A percentile compares a stretch with the other conserved stretches of the same genome.
Evolutionary conservation across 2,113 vertebrate genomes (phyloP).

Genomic region (Brachypteracias leptosomus): DNA sequence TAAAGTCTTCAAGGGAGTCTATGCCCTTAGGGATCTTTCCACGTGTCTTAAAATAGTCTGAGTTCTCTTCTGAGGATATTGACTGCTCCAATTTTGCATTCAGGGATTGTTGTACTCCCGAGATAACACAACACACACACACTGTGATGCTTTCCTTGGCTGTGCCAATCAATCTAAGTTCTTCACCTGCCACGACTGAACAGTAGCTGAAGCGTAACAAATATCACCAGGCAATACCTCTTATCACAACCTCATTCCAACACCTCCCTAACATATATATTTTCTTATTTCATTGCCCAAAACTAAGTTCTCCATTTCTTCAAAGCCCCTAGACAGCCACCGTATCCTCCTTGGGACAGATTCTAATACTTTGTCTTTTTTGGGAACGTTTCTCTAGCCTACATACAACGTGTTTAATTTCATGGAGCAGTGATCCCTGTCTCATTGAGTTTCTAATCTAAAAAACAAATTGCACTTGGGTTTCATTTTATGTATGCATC

Average conservation of each 20-base stretch:
- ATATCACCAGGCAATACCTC: background rate
- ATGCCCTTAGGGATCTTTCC: background rate
- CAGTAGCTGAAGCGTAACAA: background rate
- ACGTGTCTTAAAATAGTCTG: background rate
- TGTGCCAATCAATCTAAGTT: background rate
- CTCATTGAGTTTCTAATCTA: constrained; percentile 14
- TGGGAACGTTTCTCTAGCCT: background rate
- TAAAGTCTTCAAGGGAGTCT: background rate
- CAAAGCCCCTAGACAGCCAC: background rate
- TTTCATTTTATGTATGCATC: background rate
- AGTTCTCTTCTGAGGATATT: background rate
- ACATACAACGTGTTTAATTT: background rate
- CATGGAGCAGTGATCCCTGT: constrained; percentile 43
- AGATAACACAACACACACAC: background rate
- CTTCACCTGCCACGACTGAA: background rate
- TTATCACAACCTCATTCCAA: background rate
- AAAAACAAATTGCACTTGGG: constrained; percentile 1
- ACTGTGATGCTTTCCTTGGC: background rate
- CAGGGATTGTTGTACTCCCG: background rate
- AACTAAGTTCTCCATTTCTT: background rate
- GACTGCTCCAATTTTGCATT: background rate
- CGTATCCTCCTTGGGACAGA: background rate
- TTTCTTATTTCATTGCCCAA: background rate
- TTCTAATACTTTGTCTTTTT: background rate
- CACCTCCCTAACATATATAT: background rate